Percentiles rank a stretch among this genome's conserved stretches.
These are phyloP conservation scores for Andrena flavipes DNA, from an alignment of 2,888 invertebrate species.

Conservation along the genomic window DNA sequence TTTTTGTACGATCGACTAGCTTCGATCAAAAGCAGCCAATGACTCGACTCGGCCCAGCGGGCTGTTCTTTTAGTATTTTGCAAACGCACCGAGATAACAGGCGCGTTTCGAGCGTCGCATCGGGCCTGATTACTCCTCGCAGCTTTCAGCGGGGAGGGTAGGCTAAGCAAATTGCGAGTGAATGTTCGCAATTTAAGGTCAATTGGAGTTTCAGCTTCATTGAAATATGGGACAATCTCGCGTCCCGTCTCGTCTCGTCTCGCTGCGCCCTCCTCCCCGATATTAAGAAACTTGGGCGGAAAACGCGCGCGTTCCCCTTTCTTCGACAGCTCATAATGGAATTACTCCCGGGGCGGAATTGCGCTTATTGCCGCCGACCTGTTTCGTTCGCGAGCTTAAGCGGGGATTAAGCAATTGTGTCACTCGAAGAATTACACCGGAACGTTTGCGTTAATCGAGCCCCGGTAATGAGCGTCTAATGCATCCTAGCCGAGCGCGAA, in stretches of 20 bases:
- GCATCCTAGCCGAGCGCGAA: constrained; percentile 15
- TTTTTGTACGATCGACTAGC: background rate
- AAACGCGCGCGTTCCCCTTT: constrained; percentile 18
- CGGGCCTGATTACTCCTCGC: constrained; percentile 45
- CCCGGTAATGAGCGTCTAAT: constrained; percentile 42
- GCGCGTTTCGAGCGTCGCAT: constrained; percentile 32
- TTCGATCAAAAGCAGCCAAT: constrained; percentile 33
- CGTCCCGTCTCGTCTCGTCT: constrained; percentile 18
- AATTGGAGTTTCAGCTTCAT: constrained; percentile 52
- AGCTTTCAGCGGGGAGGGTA: background rate
- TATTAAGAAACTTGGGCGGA: constrained; percentile 52
- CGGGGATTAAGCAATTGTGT: constrained; percentile 43
- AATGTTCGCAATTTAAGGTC: constrained; percentile 54
- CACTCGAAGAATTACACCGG: constrained; percentile 23
- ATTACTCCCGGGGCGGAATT: constrained; percentile 36
- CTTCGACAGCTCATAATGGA: constrained; percentile 49
- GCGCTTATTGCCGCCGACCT: constrained; percentile 36
- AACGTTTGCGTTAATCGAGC: constrained; percentile 40
- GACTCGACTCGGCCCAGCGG: background rate
- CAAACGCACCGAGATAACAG: constrained; percentile 27
- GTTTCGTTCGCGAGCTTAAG: constrained; percentile 26
- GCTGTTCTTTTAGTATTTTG: background rate
- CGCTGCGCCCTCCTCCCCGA: constrained; percentile 27
- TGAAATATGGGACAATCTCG: constrained; percentile 54
- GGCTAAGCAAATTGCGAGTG: constrained; percentile 54